Evolutionary conservation across 2,113 vertebrate species (phyloP).

Genomic region (Catharus bicknelli): DNA sequence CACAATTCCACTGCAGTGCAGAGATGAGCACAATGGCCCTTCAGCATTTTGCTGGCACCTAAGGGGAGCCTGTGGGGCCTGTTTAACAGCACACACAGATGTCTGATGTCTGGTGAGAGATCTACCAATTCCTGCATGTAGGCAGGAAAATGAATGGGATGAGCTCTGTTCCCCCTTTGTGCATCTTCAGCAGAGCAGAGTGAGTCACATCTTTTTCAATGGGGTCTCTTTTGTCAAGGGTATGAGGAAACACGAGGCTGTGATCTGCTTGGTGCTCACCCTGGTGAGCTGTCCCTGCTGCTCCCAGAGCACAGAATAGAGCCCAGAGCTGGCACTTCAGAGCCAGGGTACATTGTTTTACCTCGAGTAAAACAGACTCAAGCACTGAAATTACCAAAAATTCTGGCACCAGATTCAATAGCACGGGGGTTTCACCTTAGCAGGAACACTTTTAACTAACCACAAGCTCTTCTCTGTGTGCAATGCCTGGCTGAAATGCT

Average conservation of each 20-base stretch:
- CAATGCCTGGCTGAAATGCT: not conserved
- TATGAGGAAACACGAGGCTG: not conserved
- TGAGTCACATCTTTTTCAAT: not conserved
- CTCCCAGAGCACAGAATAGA: not conserved
- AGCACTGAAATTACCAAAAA: not conserved
- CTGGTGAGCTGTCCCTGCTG: not conserved
- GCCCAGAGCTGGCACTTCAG: not conserved
- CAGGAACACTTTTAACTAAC: not conserved
- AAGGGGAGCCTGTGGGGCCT: not conserved
- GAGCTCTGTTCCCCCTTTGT: not conserved
- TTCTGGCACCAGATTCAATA: not conserved
- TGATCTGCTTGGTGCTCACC: not conserved
- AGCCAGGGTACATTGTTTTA: not conserved
- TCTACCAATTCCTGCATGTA: not conserved
- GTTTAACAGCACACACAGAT: not conserved
- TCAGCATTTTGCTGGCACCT: constrained; percentile 13
- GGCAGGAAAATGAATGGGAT: not conserved
- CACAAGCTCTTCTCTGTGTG: not conserved
- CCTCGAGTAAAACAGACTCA: not conserved
- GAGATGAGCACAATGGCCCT: not conserved
- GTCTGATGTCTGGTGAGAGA: not conserved
- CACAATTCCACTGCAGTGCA: not conserved
- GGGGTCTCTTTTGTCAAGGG: not conserved
- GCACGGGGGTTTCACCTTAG: not conserved
- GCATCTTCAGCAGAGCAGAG: not conserved